Conservation (phyloP, 1,140 invertebrate genomes). For the Calephelis nemesis region DNA sequence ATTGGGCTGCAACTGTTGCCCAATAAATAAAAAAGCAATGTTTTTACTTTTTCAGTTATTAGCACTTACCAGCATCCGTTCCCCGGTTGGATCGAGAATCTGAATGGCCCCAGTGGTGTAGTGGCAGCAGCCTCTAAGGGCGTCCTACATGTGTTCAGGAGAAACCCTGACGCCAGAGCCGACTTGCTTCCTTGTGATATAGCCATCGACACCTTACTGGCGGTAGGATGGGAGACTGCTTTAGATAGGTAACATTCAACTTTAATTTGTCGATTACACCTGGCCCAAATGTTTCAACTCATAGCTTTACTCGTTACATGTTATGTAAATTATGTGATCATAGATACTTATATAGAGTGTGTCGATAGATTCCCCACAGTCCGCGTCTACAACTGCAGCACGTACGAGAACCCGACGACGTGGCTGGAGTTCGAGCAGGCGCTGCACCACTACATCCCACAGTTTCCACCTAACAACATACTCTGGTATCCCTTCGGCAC, state of each 20-base stretch:
- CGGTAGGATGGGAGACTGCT: constrained; percentile 84
- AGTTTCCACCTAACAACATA: constrained; percentile 80
- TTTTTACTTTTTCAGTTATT: constrained; percentile 43
- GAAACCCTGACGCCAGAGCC: constrained; percentile 65
- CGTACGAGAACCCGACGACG: constrained; percentile 54
- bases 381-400: constrained; percentile 66
- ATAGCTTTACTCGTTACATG: too few species aligned
- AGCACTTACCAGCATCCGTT: constrained; percentile 64
- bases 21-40: too few species aligned
- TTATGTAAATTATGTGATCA: too few species aligned
- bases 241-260: constrained; percentile 45
- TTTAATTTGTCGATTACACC: too few species aligned
- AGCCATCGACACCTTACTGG: constrained; percentile 88
- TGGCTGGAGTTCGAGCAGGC: constrained; percentile 51
- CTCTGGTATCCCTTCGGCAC: constrained; percentile 83
- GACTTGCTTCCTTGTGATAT: constrained; percentile 92
- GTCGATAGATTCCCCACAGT: constrained; percentile 44
- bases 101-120: constrained; percentile 92
- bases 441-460: constrained; percentile 41
- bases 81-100: constrained; percentile 91
- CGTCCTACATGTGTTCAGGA: constrained; percentile 84
- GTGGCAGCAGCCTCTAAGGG: constrained; percentile 85
- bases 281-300: too few species aligned
- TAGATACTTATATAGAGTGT: background rate
- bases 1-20: too few species aligned